Base-by-base conservation (phyloP, 1,140 invertebrate genomes). In the Caenorhabditis elegans region DNA sequence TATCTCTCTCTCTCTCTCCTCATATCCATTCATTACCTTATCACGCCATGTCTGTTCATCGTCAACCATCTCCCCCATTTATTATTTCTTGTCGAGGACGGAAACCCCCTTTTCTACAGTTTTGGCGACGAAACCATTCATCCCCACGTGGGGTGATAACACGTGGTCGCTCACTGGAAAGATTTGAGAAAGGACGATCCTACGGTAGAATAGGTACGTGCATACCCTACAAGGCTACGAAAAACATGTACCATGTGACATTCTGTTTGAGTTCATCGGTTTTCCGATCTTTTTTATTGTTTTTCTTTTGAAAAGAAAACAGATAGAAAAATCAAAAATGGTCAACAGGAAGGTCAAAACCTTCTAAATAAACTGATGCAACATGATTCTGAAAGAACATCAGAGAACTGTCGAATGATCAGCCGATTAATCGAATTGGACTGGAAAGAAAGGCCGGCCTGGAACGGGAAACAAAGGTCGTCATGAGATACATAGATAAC, bases 381-480 rank as follows among this genome's bases (percentile, higher is more conserved):
- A 70, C 60, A 70, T 70, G 60, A 70, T 70, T 70, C 60, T 39
- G 34, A 70, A 70, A 19, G 60, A 39, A 70, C 60, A 70, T 70
- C 60, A 70, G 60, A 70, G 60, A 70, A 70, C 31, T 39, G 34
- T 43, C 60, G 17, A 26, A 6, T 34, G 34, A 39, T 70, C 60
- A 70, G 34, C 60, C 60, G 60, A 70, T 70, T 70, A 70, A 43
- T 10, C 10, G 34, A 31, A 28, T 31, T 17, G 53, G 26, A 22
- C 26, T 34, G 13, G 28, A 34, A 60, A 60, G n/a, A n/a, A n/a
- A 53, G 53, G 34, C 31, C 60, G 60, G 60, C 60, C 60, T 70
- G 60, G 15, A 70, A 60, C 15, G 53, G n/a, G n/a, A 28, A 70
- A 70, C 24, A 39, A 22, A n/a, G 22, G 3, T 39, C 8, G 34